Conservation (phyloP, 1,140 invertebrate genomes). For the Scaptomyza hsui region DNA sequence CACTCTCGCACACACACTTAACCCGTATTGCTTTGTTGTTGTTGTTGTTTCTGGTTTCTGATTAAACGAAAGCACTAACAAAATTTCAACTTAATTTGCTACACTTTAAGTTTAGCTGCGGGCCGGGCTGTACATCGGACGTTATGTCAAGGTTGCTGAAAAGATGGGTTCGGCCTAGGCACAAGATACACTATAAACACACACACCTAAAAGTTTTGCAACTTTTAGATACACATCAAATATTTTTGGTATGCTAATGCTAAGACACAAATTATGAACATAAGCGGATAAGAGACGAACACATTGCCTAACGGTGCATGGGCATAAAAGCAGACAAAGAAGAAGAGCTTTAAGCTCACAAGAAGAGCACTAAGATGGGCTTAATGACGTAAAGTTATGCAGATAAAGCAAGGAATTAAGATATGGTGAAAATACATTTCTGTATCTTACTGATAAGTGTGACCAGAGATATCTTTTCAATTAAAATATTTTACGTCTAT, state of each 20-base stretch:
- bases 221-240: conserved; percentile 26
- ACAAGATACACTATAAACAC: conserved; percentile 19
- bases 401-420: no score
- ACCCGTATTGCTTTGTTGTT: conserved; percentile 5
- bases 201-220: conserved; percentile 24
- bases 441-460: background rate
- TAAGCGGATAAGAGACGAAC: conserved; percentile 20
- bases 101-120: conserved; percentile 25
- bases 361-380: no score
- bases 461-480: background rate
- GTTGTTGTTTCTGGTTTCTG: conserved; percentile 64
- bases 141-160: conserved; percentile 31
- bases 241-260: conserved; percentile 44
- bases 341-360: background rate
- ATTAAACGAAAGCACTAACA: conserved; percentile 77
- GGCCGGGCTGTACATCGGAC: background rate
- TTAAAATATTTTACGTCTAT: no score
- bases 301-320: conserved; percentile 30
- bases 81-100: conserved; percentile 67
- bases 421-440: background rate
- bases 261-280: conserved; percentile 60
- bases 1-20: conserved; percentile 16
- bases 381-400: no score
- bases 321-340: background rate
- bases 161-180: conserved; percentile 35